These are phyloP conservation scores for Equus quagga DNA, from an alignment of 2,113 vertebrate species.

Conservation along the genomic window DNA sequence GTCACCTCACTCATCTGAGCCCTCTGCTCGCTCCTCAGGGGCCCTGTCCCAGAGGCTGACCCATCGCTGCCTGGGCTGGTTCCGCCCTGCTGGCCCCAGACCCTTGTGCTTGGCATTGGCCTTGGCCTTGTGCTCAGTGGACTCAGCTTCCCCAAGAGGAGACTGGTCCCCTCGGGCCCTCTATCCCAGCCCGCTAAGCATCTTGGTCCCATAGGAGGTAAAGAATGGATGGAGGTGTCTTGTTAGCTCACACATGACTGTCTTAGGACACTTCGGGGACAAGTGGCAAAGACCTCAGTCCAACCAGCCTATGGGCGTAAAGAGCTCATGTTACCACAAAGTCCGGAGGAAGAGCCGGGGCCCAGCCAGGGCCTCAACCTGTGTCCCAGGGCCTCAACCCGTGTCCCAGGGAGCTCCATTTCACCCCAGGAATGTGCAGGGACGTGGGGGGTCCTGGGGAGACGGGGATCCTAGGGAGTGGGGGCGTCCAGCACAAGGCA, in stretches of 20 bases:
- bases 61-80: neutral
- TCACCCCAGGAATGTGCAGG: no score
- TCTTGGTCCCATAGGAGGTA: neutral
- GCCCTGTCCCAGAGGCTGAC: neutral
- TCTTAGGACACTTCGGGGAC: neutral
- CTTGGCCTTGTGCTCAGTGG: neutral
- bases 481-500: neutral
- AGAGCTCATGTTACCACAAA: neutral
- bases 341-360: neutral
- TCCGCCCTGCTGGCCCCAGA: neutral
- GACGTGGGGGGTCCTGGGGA: neutral
- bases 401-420: neutral
- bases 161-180: accelerated
- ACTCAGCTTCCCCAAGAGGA: neutral
- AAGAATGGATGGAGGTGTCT: neutral
- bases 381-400: neutral
- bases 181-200: neutral
- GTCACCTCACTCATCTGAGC: neutral
- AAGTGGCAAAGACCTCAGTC: neutral
- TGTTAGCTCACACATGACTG: neutral
- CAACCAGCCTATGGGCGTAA: neutral
- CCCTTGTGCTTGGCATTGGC: accelerated
- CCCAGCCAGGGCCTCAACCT: neutral
- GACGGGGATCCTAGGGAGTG: neutral
- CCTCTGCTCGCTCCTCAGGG: neutral